Base-by-base conservation (phyloP, 2,797 vertebrate genomes). In the Ataeniobius toweri region DNA sequence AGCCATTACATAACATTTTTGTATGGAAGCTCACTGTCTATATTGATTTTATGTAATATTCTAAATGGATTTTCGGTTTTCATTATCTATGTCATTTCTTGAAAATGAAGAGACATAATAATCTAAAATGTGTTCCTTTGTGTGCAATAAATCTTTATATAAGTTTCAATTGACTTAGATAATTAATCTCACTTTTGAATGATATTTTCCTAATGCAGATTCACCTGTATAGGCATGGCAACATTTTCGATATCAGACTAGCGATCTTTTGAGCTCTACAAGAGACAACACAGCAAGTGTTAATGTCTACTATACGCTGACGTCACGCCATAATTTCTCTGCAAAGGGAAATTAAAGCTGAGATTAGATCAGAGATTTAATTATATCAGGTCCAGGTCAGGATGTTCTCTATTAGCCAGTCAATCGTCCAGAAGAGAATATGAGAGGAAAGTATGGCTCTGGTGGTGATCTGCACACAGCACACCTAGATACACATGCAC, bases 391-490 rank as follows among this genome's bases (percentile, higher is more conserved):
- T 90, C 93, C 93, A 94, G 94, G 88, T 93, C 94, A 94, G 95
- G 95, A 95, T 95, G 93, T 95, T 94, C 91, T 94, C 92, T 89
- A 94, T 95, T 95, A 93, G 88, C 87, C 80, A 86, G 91, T 94
- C 93, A 88, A 85, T 89, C 79, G 83, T 84, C 88, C 88, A 90
- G 89, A 88, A 78, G 85, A 92, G 86, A 83, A 83, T 80, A 83
- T 73, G 80, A 85, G 80, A 79, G 39, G 48, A 74, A 83, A 83
- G 81, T 65, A 79, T 75, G 81, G 84, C 70, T 82, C 80, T 86
- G 87, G 83, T 81, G 80, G 74, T 51, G 79, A 77, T 61, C 78
- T 77, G 84, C 76, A 74, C 46, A 74, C 48, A 77, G 75, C 20
- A 26, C 79, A 79, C 63, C 77, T 71, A 80, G 61, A 73, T 20